phyloP scores from a whole-genome alignment of 2,113 vertebrate genomes.

The Perognathus longimembris region DNA sequence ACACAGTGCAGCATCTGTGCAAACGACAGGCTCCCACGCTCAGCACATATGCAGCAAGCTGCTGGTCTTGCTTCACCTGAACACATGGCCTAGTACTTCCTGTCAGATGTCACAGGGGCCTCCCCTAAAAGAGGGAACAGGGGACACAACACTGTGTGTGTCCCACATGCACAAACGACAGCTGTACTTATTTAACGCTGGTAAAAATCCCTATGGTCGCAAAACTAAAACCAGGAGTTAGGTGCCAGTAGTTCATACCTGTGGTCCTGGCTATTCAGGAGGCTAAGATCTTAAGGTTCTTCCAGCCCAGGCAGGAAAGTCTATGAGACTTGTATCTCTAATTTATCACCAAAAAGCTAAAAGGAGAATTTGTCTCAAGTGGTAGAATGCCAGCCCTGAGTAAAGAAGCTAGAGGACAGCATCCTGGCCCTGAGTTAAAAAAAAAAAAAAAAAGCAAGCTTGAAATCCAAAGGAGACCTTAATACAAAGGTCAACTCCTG shows the following conservation, averaged over 20 bases:
- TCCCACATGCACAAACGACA: neutral
- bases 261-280: too few species aligned
- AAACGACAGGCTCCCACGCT: neutral
- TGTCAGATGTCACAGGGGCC: neutral
- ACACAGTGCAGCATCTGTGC: neutral
- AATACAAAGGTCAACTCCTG: neutral
- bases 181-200: neutral
- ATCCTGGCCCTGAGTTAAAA: too few species aligned
- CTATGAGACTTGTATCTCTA: too few species aligned
- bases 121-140: neutral
- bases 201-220: neutral
- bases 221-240: neutral
- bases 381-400: too few species aligned
- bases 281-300: too few species aligned
- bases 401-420: too few species aligned
- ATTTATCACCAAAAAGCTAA: too few species aligned
- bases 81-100: neutral
- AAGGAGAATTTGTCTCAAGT: too few species aligned
- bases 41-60: neutral
- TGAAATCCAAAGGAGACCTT: neutral
- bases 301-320: too few species aligned
- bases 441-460: neutral
- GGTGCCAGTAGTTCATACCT: too few species aligned
- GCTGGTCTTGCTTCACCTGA: slow-evolving; percentile 8
- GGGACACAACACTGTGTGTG: neutral